Base-by-base conservation (phyloP, 2,888 invertebrate species). In the Theretra japonica region DNA sequence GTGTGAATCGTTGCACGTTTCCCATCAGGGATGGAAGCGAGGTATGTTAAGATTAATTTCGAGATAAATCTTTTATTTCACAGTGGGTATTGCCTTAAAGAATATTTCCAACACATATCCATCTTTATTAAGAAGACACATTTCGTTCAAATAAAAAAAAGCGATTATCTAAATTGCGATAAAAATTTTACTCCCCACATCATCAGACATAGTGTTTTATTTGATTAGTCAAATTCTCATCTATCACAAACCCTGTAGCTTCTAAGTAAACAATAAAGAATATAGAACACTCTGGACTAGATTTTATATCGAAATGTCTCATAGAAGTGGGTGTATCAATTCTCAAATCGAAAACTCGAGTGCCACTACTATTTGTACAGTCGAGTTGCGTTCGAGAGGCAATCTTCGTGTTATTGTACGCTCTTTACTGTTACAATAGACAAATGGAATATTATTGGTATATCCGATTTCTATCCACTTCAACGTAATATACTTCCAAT, bases 301-400 rank as follows among this genome's bases (percentile, higher is more conserved):
- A 69, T 59, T 50, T 72, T 19, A 60, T 69, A 60, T 68, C 68
- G 41, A 60, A 41, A 41, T 41, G 15, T 41, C 41, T 11, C 41
- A 68, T 58, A 60, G 70, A 57, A 62, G 53, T 33, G 60, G 8
- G 28, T 53, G 59, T 58, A 72, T 72, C 69, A 72, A 59, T 69
- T 50, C 50, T 33, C 25, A 68, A 33, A 17, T 48, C 19, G n/a
- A 65, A 65, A 53, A 1, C 17, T 28, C 71, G 33, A 72, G 72
- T 23, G 71, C 59, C 56, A 56, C 65, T 69, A 70, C 62, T 56
- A 23, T 60, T 69, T 58, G 60, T 33, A 23, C 72, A 72, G 23
- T n/a, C 25, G 60, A 41, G 53, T 72, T 69, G 53, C 21, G 23
- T 23, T 72, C 53, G 56, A 72, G 69, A 59, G 60, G 69, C 72